A percentile compares a stretch with the other conserved stretches of the same genome.
These are phyloP conservation scores for Meghimatium bilineatum DNA, from an alignment of 2,888 invertebrate genomes.

Conservation along the genomic window DNA sequence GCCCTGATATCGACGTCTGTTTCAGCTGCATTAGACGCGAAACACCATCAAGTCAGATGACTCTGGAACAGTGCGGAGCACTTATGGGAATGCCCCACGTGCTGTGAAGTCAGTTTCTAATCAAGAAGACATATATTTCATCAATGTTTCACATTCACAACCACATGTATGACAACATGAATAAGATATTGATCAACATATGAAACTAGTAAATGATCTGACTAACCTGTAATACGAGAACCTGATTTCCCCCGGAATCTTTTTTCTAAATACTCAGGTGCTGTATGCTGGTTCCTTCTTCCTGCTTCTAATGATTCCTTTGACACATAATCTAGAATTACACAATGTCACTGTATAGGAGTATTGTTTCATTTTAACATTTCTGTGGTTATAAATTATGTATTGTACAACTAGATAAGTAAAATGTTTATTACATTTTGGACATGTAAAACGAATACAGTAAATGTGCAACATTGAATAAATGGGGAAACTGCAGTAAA, in stretches of 20 bases:
- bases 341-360: not conserved
- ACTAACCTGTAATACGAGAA: constrained; percentile 61
- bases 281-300: constrained; percentile 84
- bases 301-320: constrained; percentile 66
- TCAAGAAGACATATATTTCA: no score
- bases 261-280: constrained; percentile 93
- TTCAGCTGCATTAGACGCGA: no score
- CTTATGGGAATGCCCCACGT: no score
- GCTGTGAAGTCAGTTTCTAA: no score
- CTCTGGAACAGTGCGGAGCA: no score
- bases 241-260: constrained; percentile 78
- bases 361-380: not conserved
- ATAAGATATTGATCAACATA: constrained; percentile 1
- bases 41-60: no score
- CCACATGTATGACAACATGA: constrained; percentile 46
- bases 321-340: constrained; percentile 58
- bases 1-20: no score
- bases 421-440: no score
- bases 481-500: no score
- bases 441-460: not conserved
- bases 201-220: not conserved
- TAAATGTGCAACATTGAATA: not conserved
- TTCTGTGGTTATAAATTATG: not conserved
- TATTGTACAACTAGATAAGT: not conserved
- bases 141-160: no score